Percentiles rank a stretch among this genome's conserved stretches.
phyloP scores from a whole-genome alignment of 2,888 invertebrate species.

The Odontothrips loti region DNA sequence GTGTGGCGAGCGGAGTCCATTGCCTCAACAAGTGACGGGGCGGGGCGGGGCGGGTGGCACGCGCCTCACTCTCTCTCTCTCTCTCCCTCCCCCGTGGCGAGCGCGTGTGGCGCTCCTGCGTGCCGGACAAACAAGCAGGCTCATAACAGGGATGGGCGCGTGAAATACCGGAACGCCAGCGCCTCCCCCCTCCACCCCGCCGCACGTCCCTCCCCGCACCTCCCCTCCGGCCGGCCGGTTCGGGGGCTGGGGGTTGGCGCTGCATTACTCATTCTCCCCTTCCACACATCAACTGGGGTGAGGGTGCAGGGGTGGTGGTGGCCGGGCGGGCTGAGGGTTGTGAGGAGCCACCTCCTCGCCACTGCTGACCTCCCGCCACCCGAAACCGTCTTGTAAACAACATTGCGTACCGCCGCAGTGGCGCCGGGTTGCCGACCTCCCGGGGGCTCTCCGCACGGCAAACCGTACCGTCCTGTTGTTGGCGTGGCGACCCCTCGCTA shows the following conservation, averaged over 20 bases:
- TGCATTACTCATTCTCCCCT: too few species aligned
- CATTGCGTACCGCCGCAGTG: neutral
- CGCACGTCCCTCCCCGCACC: neutral
- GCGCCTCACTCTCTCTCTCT: too few species aligned
- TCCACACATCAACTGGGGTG: neutral
- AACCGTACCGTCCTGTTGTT: neutral
- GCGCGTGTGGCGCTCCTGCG: too few species aligned
- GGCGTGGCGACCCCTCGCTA: neutral
- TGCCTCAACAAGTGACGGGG: neutral
- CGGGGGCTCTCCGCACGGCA: neutral
- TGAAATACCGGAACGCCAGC: neutral
- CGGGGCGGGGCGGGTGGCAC: neutral
- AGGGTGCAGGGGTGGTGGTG: neutral
- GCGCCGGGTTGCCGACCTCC: neutral
- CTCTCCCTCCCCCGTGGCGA: too few species aligned
- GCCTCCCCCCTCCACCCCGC: neutral
- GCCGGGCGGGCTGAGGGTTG: neutral
- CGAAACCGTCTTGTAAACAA: neutral
- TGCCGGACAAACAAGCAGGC: too few species aligned
- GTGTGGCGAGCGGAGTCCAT: neutral
- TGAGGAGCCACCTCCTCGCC: neutral
- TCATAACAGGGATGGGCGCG: neutral
- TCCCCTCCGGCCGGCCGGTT: neutral
- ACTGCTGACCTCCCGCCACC: neutral
- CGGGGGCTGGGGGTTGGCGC: neutral